Evolutionary conservation across 2,888 invertebrate genomes (phyloP).

Genomic region (Dryococelus australis): DNA sequence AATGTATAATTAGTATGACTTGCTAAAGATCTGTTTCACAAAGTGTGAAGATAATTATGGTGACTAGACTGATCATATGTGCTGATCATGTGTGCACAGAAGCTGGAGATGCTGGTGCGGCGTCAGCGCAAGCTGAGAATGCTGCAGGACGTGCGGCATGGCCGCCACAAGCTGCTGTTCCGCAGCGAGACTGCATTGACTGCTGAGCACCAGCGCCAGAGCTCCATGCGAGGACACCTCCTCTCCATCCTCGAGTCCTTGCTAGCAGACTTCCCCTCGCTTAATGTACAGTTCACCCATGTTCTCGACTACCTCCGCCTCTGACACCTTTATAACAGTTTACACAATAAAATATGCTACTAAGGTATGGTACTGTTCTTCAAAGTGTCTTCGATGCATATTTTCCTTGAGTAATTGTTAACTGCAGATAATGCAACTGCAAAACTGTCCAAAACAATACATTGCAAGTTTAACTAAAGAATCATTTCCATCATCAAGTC

Average conservation of each 20-base stretch:
- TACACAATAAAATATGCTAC: neutral
- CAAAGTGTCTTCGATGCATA: too few relatives aligned
- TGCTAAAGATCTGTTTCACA: too few relatives aligned
- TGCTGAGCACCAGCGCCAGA: conserved; percentile 66
- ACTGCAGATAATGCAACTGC: too few relatives aligned
- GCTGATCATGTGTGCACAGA: conserved; percentile 55
- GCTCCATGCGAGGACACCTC: conserved; percentile 66
- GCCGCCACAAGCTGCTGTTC: conserved; percentile 57
- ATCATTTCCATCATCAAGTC: too few relatives aligned
- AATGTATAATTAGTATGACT: too few relatives aligned
- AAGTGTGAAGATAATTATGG: too few relatives aligned
- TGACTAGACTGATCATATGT: too few relatives aligned
- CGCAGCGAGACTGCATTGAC: conserved; percentile 62
- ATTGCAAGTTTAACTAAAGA: too few relatives aligned
- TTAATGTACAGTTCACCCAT: conserved; percentile 52
- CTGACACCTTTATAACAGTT: conserved; percentile 23
- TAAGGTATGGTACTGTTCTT: too few relatives aligned
- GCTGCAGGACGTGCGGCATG: conserved; percentile 60
- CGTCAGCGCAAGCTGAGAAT: conserved; percentile 74
- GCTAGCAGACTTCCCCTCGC: conserved; percentile 66
- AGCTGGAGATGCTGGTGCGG: conserved; percentile 68
- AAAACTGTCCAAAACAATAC: too few relatives aligned
- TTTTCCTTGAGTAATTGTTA: too few relatives aligned
- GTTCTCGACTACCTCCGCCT: conserved; percentile 49
- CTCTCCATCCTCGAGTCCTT: conserved; percentile 66